Base-by-base conservation (phyloP, 2,888 invertebrate species). In the Cataglyphis rosenhaueri region DNA sequence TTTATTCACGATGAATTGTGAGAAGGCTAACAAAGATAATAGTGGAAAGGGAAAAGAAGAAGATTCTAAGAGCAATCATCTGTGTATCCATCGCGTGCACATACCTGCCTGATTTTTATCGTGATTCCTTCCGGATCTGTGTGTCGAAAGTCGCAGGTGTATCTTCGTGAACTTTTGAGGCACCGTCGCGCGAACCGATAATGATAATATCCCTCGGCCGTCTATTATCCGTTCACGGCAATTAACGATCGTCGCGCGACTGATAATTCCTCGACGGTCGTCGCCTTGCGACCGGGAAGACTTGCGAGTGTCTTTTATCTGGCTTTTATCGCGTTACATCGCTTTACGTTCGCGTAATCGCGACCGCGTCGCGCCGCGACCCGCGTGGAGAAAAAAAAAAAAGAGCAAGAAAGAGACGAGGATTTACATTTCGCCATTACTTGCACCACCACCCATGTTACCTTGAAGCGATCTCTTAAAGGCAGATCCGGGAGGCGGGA, bases 251-350 rank as follows among this genome's bases (percentile, higher is more conserved):
- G 88, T 88, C 84, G 88, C 89, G 84, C 88, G 90, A 92, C 93
- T 86, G 87, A 86, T 84, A 82, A 70, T 73, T 81, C 74, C 5
- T 44, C 44, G 44, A 78, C 86, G 71, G 76, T 81, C 71, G 70
- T 78, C 81, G 65, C 85, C 66, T 81, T 59, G 82, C 76, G 55
- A 78, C 83, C 84, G 78, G 62, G 64, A 86, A 66, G 83, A 75
- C 84, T 75, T 70, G 68, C 65, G 35, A 21, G 70, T 82, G 79
- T 81, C 71, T 84, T 75, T 89, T 91, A 92, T 92, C 92, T 90
- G 89, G 88, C 91, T 91, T 90, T 91, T 92, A 92, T 92, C 90
- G 92, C 89, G 91, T 92, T 90, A 90, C 86, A 83, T 82, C 87
- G 88, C 85, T 85, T 84, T 79, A 64, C 73, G 66, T 82, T 64